Conservation (phyloP, 1,140 invertebrate species). For the Hyposmocoma kahamanoa region DNA sequence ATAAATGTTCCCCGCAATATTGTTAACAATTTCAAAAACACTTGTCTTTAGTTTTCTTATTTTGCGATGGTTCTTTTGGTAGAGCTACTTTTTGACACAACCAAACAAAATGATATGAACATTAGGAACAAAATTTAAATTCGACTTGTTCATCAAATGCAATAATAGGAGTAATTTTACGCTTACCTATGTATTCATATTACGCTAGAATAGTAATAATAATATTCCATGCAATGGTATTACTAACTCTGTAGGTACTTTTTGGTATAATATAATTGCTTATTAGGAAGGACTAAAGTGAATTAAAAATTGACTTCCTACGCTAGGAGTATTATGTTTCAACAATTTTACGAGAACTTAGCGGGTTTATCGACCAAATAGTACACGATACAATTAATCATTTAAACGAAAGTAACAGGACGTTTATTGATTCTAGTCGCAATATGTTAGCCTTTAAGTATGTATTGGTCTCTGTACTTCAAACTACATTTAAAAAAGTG, state of each 20-base stretch:
- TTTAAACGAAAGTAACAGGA: not conserved
- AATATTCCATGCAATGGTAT: conserved; percentile 45
- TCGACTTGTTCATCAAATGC: conserved; percentile 5
- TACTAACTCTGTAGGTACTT: conserved; percentile 52
- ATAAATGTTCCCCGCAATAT: too few relatives aligned
- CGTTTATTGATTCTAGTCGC: not conserved
- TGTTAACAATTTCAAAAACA: too few relatives aligned
- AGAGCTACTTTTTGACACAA: too few relatives aligned
- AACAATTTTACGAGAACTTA: not conserved
- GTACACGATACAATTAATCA: too few relatives aligned
- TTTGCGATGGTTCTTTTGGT: too few relatives aligned
- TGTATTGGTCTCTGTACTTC: not conserved
- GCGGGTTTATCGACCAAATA: too few relatives aligned
- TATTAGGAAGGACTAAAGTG: conserved; percentile 60
- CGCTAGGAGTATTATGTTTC: conserved; percentile 13
- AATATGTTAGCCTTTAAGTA: not conserved
- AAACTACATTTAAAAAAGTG: not conserved
- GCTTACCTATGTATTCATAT: conserved; percentile 15
- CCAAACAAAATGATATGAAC: not conserved
- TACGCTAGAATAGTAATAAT: conserved; percentile 28
- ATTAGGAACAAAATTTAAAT: conserved; percentile 7
- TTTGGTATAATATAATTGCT: conserved; percentile 58
- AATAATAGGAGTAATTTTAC: conserved; percentile 8
- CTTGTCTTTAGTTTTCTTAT: too few relatives aligned
- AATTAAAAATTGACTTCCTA: conserved; percentile 58